Evolutionary conservation across 1,140 invertebrate species (phyloP), one percentile per base, ranked within the genome.

Genomic region (Chlorops oryzae): DNA sequence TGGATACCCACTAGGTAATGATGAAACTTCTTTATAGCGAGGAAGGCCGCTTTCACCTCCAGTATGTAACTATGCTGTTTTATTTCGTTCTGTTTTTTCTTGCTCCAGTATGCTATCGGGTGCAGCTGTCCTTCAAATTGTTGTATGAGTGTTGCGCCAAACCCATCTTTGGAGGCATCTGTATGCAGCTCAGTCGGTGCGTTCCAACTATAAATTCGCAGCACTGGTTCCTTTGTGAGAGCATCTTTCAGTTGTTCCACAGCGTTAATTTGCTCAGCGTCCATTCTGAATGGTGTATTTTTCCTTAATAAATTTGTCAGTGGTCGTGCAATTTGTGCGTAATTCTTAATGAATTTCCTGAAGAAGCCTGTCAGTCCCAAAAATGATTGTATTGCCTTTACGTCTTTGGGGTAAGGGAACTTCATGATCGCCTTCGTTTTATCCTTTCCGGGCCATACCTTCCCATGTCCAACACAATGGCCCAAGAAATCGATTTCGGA

Each of bases 401-500:
- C 28, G 25, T 24, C 17, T 24, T 25, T 24, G 13, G 18, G 25
- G 13, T 22, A 12, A 13, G 61, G 63, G 52, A 60, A 70, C 15
- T 59, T 56, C 21, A 41, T 42, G 0, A 73, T 59, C 2, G 64
- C 67, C 25, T 56, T 47, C 7, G 52, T 58, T 21, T 72, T 66
- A 2, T 50, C 49, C 23, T 51, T 34, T 2, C 55, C 44, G 15
- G 67, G 65, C 27, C 42, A 49, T 13, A 68, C 52, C 23, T 46
- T 39, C 21, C 62, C 62, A 44, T 57, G 46, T 7, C 18, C 22
- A 10, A 40, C 22, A 17, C 18, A 15, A 40, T 58, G 56, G 5
- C 70, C 65, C 12, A 74, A 46, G 54, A 59, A 73, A 50, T 73
- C 60, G 4, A 72, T 48, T 41, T 53, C 28, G 7, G 7, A 50